These are phyloP conservation scores for Gymnoscelis rufifasciata DNA, from an alignment of 2,888 invertebrate genomes.

Conservation along the genomic window DNA sequence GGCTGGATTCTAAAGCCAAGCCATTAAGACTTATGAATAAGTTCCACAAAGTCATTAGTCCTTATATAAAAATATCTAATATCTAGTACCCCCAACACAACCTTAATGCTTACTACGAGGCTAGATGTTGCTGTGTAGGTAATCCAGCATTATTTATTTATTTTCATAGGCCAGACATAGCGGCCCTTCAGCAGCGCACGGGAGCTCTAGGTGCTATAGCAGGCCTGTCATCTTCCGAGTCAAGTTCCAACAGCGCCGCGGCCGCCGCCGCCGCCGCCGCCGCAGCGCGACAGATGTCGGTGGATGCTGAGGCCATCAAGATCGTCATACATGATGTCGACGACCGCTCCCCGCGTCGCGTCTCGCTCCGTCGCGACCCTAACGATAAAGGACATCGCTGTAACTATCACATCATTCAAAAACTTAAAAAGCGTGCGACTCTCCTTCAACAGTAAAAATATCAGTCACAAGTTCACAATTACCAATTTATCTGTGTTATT, in stretches of 20 bases:
- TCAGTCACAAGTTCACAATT: no score
- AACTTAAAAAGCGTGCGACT: no score
- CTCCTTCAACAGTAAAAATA: no score
- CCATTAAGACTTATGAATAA: no score
- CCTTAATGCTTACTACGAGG: no score
- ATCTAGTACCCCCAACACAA: no score
- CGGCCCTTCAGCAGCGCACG: constrained; percentile 81
- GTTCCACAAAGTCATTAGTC: no score
- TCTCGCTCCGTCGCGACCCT: constrained; percentile 86
- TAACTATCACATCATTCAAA: constrained; percentile 82
- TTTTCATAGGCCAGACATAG: constrained; percentile 82
- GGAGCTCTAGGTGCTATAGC: constrained; percentile 73
- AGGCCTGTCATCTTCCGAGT: constrained; percentile 50
- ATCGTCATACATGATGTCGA: constrained; percentile 96
- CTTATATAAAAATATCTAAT: no score
- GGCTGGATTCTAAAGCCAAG: no score
- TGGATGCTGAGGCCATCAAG: constrained; percentile 94
- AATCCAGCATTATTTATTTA: no score
- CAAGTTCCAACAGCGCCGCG: constrained; percentile 55
- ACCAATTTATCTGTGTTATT: no score
- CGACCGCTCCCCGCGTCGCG: constrained; percentile 86
- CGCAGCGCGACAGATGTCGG: constrained; percentile 88
- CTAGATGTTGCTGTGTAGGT: no score
- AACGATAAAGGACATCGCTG: constrained; percentile 92
- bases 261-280: constrained; percentile 75